Evolutionary conservation across 2,113 vertebrate species (phyloP), one percentile per base, ranked within the genome.

Genomic region (Chaetodon auriga): DNA sequence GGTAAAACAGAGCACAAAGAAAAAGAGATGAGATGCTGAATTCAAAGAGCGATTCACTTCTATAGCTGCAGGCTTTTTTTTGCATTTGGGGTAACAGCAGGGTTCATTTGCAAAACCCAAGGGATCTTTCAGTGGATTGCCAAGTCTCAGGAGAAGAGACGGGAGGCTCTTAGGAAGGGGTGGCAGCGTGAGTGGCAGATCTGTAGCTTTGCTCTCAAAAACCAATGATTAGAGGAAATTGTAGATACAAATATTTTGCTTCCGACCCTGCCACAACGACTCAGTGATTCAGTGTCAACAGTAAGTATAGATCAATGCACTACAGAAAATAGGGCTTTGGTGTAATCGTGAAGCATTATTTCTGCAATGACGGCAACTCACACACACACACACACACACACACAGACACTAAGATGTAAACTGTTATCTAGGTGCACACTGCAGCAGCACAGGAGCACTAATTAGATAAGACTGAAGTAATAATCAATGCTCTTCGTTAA

Each of bases 31-130:
- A 74, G 68, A 75, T 60, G 75, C 78, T 68, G 58, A 69, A 84
- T 85, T 90, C 80, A 87, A 87, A 91, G 76, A 79, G 57, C 18
- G 55, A 85, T 80, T 85, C 76, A 77, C 83, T 90, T 91, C 81
- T 68, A 14, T 65, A 81, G 71, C 90, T 51, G 7, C n/a, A 38
- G 82, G 87, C 72, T 74, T 82, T 85, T 30, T 68, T 85, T 71
- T 84, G 57, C 78, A 83, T 90, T 91, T 84, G 61, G 69, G 88
- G 70, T 66, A 92, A 90, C 85, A 78, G 86, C 83, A 35, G 77
- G 73, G 71, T 82, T 92, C 84, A 79, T 81, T 83, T 88, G 74
- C 73, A 91, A 82, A 78, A 81, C 88, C 78, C 83, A 83, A 38
- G 90, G 80, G 89, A 89, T 78, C 30, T 73, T 68, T 85, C 68